phyloP scores from a whole-genome alignment of 2,113 vertebrate species.

The Megaceryle torquata region DNA sequence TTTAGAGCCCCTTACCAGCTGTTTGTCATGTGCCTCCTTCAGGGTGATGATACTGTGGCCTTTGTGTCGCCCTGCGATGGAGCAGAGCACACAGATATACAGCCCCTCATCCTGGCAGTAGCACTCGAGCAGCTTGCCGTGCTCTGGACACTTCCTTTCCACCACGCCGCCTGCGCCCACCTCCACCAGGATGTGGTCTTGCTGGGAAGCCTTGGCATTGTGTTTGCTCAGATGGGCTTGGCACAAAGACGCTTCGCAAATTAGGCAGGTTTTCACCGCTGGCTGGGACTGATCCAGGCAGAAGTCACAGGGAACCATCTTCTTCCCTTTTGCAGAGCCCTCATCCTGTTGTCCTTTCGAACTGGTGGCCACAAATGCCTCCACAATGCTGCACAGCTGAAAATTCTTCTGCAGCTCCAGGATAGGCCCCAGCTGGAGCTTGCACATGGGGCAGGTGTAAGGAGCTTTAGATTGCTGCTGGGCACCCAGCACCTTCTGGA shows the following conservation, averaged over 20 bases:
- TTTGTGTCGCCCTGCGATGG: constrained; percentile 49
- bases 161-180: constrained; percentile 48
- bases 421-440: background rate
- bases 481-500: background rate
- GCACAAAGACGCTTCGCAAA: constrained; percentile 80
- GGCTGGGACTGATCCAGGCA: constrained; percentile 61
- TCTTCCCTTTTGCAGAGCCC: background rate
- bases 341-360: background rate
- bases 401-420: constrained; percentile 69
- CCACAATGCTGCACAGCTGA: constrained; percentile 71
- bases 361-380: constrained; percentile 34
- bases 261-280: constrained; percentile 75
- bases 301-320: constrained; percentile 73
- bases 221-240: constrained; percentile 83
- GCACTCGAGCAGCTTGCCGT: constrained; percentile 80
- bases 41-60: constrained; percentile 59
- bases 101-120: constrained; percentile 75
- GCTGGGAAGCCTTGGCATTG: constrained; percentile 61
- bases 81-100: constrained; percentile 77
- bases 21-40: background rate
- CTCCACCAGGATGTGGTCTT: constrained; percentile 78
- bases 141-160: constrained; percentile 79
- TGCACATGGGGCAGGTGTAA: constrained; percentile 72
- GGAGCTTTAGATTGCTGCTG: background rate
- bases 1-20: background rate